These are phyloP conservation scores for Dromas ardeola DNA, from an alignment of 2,113 vertebrate species.

Conservation along the genomic window DNA sequence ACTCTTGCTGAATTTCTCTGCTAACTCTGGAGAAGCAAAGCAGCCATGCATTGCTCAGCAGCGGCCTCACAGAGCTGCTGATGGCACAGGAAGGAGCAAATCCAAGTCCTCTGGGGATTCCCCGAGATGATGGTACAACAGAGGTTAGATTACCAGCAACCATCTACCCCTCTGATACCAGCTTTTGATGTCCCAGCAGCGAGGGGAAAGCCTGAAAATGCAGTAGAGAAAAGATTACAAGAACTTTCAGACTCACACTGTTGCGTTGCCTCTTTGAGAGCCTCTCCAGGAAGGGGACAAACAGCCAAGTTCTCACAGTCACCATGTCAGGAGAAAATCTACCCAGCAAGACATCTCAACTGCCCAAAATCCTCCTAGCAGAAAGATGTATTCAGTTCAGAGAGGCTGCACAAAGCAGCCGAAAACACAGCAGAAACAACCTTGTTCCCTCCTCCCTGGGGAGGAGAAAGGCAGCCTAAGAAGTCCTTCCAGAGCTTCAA, in stretches of 20 bases:
- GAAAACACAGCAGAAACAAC: neutral
- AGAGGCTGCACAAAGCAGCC: neutral
- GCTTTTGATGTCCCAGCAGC: neutral
- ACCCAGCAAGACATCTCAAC: neutral
- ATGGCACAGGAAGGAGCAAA: neutral
- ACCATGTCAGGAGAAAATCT: neutral
- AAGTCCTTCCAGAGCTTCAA: neutral
- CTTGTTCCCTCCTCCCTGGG: neutral
- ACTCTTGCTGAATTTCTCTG: neutral
- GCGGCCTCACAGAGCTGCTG: neutral
- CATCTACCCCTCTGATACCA: rapidly evolving
- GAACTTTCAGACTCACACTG: neutral
- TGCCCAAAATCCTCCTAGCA: neutral
- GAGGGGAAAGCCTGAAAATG: neutral
- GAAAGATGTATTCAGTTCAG: neutral
- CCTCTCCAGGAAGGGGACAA: neutral
- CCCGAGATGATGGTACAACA: neutral
- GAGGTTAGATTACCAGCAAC: neutral
- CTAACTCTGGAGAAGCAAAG: neutral
- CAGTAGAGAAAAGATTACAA: neutral
- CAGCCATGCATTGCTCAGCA: neutral
- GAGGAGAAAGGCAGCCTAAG: neutral
- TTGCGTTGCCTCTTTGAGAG: neutral
- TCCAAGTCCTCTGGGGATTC: neutral
- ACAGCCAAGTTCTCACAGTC: neutral